Evolutionary conservation across 2,888 invertebrate species (phyloP).

Genomic region (Epiperipatus broadwayi): DNA sequence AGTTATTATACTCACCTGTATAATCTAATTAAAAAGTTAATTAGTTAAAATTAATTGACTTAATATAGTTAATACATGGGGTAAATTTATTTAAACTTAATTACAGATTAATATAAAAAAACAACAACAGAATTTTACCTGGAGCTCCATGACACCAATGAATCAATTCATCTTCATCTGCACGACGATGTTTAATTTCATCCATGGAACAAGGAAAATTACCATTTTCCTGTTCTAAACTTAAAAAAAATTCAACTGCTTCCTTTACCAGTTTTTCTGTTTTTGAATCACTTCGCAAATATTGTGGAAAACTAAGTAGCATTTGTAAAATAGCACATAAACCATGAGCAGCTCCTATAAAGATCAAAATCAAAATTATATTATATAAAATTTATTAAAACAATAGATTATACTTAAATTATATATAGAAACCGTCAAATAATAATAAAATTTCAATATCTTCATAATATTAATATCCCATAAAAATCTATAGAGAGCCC

Average conservation of each 20-base stretch:
- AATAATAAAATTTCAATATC: no score
- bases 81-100: no score
- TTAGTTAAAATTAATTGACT: background rate
- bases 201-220: constrained; percentile 57
- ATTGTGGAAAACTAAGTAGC: constrained; percentile 40
- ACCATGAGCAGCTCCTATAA: constrained; percentile 39
- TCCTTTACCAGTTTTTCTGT: constrained; percentile 39
- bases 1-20: background rate
- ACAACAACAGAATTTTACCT: constrained; percentile 28
- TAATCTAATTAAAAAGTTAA: background rate
- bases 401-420: no score
- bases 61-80: background rate
- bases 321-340: constrained; percentile 44
- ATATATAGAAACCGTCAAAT: no score
- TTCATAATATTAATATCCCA: no score
- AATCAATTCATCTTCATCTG: constrained; percentile 43
- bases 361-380: constrained; percentile 15
- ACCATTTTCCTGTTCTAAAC: constrained; percentile 46
- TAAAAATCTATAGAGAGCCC: no score
- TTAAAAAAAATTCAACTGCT: constrained; percentile 45
- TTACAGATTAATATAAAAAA: constrained; percentile 5
- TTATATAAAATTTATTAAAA: no score
- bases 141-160: constrained; percentile 85
- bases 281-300: constrained; percentile 35
- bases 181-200: constrained; percentile 37